Conservation (phyloP, 2,797 vertebrate species). For the Anas bahamensis region DNA sequence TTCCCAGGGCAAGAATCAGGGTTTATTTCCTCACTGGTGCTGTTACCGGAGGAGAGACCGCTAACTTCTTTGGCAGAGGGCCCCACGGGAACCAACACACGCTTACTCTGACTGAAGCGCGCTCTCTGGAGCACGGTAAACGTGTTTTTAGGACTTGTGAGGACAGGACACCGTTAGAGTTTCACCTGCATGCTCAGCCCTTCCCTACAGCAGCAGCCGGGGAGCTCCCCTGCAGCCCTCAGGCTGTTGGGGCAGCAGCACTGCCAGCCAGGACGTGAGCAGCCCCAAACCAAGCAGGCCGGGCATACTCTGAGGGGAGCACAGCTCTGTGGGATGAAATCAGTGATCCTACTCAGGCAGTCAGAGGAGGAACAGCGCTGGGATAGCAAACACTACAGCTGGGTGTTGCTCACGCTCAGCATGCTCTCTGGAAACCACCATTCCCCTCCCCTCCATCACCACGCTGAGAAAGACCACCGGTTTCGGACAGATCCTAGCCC, state of each 20-base stretch:
- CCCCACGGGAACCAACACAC: neutral
- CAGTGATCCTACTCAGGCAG: fast-evolving
- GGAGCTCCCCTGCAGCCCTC: neutral
- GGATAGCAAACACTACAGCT: fast-evolving
- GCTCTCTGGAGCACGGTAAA: neutral
- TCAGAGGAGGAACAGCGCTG: neutral
- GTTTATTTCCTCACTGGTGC: neutral
- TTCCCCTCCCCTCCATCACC: neutral
- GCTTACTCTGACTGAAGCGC: fast-evolving
- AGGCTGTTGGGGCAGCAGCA: neutral
- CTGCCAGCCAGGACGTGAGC: too few species aligned
- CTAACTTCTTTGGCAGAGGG: slow-evolving; percentile 43
- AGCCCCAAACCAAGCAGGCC: neutral
- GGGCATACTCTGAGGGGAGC: neutral
- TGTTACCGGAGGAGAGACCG: neutral
- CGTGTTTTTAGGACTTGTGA: neutral
- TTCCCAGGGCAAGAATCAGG: neutral
- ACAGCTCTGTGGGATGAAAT: neutral
- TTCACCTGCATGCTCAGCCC: neutral
- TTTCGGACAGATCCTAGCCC: neutral
- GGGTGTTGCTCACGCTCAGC: fast-evolving
- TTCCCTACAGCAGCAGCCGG: neutral
- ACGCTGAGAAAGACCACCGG: neutral
- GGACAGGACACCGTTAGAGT: neutral
- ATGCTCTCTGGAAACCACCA: neutral